Evolutionary conservation across 2,113 vertebrate genomes (phyloP).

Genomic region (Tor tambroides): DNA sequence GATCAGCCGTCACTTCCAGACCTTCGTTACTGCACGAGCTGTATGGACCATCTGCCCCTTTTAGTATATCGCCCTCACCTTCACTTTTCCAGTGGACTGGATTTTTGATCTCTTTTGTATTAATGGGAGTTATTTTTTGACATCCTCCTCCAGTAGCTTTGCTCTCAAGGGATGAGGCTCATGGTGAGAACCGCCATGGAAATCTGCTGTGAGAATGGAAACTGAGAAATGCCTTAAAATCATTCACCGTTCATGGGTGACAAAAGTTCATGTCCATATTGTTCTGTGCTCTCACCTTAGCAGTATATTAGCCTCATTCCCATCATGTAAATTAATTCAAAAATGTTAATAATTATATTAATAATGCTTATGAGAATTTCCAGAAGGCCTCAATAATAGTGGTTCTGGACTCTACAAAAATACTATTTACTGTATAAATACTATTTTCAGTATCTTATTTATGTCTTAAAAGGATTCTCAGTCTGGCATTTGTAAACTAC

Average conservation of each 20-base stretch:
- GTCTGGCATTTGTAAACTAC: constrained; percentile 82
- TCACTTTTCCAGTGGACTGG: background rate
- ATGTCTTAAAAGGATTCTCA: constrained; percentile 77
- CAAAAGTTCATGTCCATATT: constrained; percentile 68
- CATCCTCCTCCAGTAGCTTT: constrained; percentile 50
- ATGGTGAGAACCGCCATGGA: constrained; percentile 54
- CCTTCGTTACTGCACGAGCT: constrained; percentile 49
- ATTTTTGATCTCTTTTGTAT: constrained; percentile 8
- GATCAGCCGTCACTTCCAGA: constrained; percentile 48
- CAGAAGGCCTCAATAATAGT: constrained; percentile 61
- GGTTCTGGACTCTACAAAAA: constrained; percentile 68
- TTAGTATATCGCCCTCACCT: constrained; percentile 15
- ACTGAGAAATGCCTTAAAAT: constrained; percentile 87
- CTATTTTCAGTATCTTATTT: constrained; percentile 79
- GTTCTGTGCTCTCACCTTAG: constrained; percentile 76
- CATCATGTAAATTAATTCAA: constrained; percentile 75
- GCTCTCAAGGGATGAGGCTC: constrained; percentile 54
- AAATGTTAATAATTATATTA: constrained; percentile 75
- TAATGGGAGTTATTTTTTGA: constrained; percentile 6
- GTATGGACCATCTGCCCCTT: constrained; percentile 32
- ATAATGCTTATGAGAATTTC: constrained; percentile 70
- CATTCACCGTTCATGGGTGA: constrained; percentile 60
- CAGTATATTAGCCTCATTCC: constrained; percentile 75
- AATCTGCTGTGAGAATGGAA: constrained; percentile 66
- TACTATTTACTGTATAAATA: constrained; percentile 76